These are phyloP conservation scores for Mayetiola destructor DNA, from an alignment of 2,888 invertebrate species.

Conservation along the genomic window DNA sequence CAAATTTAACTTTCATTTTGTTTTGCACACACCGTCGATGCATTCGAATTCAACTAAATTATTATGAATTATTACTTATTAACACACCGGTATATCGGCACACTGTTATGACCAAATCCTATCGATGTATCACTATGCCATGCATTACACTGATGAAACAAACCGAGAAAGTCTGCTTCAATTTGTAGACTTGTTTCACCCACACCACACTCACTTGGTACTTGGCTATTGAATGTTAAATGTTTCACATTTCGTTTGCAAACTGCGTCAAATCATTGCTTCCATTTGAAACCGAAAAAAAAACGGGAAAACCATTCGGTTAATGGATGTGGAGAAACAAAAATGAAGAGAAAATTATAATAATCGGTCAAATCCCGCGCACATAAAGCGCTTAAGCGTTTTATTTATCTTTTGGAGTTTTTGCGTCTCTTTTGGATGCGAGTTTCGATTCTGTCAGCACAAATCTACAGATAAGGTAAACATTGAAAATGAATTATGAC, in stretches of 20 bases:
- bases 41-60: too few species aligned
- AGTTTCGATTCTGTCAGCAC: neutral
- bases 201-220: too few species aligned
- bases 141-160: too few species aligned
- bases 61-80: slow-evolving; percentile 3
- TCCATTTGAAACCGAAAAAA: neutral
- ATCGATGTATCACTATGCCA: too few species aligned
- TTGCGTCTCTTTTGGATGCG: neutral
- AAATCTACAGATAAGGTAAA: neutral
- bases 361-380: slow-evolving; percentile 7
- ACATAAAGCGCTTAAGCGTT: slow-evolving; percentile 9
- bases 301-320: too few species aligned
- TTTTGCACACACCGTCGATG: neutral
- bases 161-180: too few species aligned
- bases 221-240: slow-evolving; percentile 3
- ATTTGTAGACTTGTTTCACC: too few species aligned
- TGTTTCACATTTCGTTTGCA: neutral
- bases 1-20: neutral
- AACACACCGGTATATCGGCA: too few species aligned
- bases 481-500: neutral
- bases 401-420: neutral
- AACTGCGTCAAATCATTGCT: neutral
- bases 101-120: slow-evolving; percentile 6
- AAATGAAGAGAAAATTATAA: neutral
- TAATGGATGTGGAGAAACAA: neutral